Evolutionary conservation across 2,888 invertebrate genomes (phyloP), one percentile per base, ranked within the genome.

Genomic region (Dione vanillae): DNA sequence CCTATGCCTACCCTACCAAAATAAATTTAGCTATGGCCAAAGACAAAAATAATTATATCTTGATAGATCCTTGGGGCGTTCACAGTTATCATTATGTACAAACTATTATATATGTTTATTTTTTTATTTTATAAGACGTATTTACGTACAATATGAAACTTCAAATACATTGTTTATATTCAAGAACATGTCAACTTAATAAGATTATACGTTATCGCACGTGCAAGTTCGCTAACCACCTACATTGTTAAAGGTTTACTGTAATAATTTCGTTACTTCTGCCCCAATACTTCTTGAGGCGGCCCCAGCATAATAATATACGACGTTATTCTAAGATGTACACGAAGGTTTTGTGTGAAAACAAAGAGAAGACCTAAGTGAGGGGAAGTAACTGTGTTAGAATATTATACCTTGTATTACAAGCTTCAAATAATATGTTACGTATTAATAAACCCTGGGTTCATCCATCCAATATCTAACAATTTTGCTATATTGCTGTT

Each of bases 231-330:
- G 10, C 62, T 47, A 59, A 64, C 62, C 43, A 47, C 45, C 35
- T 64, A 37, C 35, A 47, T 49, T 37, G 49, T 49, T 49, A 12
- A 64, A 49, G 47, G 37, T 37, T 49, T 47, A 49, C 47, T 64
- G 49, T 64, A 64, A 64, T 49, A 64, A 64, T 49, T 64, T 64
- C 35, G 64, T 64, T 64, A 49, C 10, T 64, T 64, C 64, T 64
- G 64, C 64, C 9, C 47, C 49, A 49, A 49, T 64, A 37, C 64
- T 19, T 49, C 64, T 61, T n/a, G 27, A 45, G 19, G 27, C 61
- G 45, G 19, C 35, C 37, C 12, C 35, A 49, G 37, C 35, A 64
- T 64, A 61, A 61, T 61, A 47, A 35, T 64, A 27, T 45, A 43
- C 27, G 43, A 27, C 41, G 61, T 61, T 43, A 1, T 27, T n/a